phyloP scores from a whole-genome alignment of 2,888 invertebrate species.

The Penaeus monodon region DNA sequence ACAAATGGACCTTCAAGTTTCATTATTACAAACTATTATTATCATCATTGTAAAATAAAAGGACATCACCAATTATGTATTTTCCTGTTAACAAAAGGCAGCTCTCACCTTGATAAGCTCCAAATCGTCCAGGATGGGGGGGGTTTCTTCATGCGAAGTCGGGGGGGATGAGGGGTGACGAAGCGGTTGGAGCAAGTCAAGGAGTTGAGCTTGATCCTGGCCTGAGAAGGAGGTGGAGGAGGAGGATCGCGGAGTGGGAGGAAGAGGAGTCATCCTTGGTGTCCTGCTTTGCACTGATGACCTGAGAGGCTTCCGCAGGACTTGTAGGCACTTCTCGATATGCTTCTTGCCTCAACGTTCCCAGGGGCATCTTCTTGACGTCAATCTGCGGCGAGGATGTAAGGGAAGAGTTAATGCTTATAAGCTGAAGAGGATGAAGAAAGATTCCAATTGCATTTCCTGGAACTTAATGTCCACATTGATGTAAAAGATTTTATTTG shows the following conservation, averaged over 20 bases:
- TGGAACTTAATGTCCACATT: no score
- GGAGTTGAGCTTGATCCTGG: constrained; percentile 73
- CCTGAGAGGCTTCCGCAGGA: constrained; percentile 80
- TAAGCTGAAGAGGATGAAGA: not conserved
- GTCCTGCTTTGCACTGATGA: constrained; percentile 50
- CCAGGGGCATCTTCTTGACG: constrained; percentile 97
- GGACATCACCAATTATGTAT: no score
- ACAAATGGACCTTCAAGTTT: no score
- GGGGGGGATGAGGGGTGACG: constrained; percentile 95
- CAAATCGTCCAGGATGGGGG: constrained; percentile 82
- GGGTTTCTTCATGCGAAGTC: constrained; percentile 86
- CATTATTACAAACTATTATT: no score
- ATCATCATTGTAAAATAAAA: no score
- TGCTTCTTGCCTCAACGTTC: constrained; percentile 93
- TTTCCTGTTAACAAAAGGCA: no score
- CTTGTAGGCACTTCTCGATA: constrained; percentile 85
- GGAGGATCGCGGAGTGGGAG: constrained; percentile 71
- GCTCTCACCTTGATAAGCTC: constrained; percentile 78
- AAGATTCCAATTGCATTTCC: no score
- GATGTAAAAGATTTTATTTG: no score
- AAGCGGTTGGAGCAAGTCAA: constrained; percentile 92
- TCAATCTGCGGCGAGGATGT: constrained; percentile 77
- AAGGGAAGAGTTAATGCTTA: not conserved
- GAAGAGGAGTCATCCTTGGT: constrained; percentile 16
- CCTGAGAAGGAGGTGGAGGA: constrained; percentile 71